These are phyloP conservation scores for Tenthredo mesomela DNA, from an alignment of 2,888 invertebrate species.

Conservation along the genomic window DNA sequence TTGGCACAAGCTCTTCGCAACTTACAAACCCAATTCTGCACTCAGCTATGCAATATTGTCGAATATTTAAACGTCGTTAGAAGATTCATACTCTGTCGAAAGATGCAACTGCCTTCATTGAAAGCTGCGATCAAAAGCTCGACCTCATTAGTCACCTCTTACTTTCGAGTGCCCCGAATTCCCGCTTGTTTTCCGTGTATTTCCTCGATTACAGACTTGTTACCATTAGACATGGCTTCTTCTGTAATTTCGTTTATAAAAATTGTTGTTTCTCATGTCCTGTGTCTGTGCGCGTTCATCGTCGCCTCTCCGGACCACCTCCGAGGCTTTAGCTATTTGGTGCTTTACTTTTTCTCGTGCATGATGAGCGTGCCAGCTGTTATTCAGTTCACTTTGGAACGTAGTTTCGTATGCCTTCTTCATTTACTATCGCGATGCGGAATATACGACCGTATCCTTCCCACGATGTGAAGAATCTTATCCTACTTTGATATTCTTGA, in stretches of 20 bases:
- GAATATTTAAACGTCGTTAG: constrained; percentile 19
- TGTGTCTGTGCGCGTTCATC: constrained; percentile 36
- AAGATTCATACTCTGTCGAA: constrained; percentile 5
- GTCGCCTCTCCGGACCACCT: constrained; percentile 9
- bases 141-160: not conserved
- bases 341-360: constrained; percentile 24
- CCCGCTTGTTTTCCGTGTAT: not conserved
- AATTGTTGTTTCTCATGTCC: constrained; percentile 21
- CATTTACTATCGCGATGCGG: not conserved
- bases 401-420: not conserved
- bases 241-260: not conserved
- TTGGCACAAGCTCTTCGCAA: not conserved
- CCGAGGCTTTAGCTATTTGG: not conserved
- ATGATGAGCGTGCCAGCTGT: constrained; percentile 13
- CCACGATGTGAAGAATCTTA: not conserved
- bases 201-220: not conserved
- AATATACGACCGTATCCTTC: not conserved
- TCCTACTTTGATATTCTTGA: not conserved
- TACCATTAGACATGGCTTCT: not conserved
- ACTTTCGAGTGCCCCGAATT: not conserved
- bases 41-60: constrained; percentile 2
- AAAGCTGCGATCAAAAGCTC: constrained; percentile 17
- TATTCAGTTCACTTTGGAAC: constrained; percentile 28
- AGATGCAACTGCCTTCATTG: constrained; percentile 12
- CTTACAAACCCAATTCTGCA: constrained; percentile 15